Evolutionary conservation across 2,113 vertebrate genomes (phyloP).

Genomic region (Zootoca vivipara): DNA sequence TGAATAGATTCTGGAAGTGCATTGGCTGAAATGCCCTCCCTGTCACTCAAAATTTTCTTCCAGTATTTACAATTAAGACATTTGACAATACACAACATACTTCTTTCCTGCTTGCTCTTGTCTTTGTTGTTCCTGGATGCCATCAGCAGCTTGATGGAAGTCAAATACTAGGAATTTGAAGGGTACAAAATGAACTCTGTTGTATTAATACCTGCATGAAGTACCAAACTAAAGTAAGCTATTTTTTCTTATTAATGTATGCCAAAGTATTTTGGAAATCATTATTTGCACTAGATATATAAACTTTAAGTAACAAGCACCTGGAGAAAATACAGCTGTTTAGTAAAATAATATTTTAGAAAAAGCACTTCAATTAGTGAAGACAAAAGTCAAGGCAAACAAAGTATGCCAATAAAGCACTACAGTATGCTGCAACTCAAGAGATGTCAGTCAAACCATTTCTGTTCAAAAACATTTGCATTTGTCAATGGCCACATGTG

Average conservation of each 20-base stretch:
- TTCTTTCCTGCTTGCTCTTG: slow-evolving; percentile 97
- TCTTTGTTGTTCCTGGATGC: slow-evolving; percentile 95
- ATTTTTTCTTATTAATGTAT: neutral
- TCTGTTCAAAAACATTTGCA: too few species aligned
- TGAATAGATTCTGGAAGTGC: neutral
- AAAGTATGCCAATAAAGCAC: neutral
- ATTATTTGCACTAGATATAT: neutral
- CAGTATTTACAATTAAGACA: neutral
- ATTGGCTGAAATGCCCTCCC: neutral
- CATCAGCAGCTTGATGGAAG: slow-evolving; percentile 98
- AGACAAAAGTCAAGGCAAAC: neutral
- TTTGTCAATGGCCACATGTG: neutral
- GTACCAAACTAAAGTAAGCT: slow-evolving; percentile 3
- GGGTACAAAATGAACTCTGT: slow-evolving; percentile 45
- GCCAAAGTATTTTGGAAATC: neutral
- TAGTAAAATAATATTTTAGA: neutral
- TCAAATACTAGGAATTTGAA: slow-evolving; percentile 90
- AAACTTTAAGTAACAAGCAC: slow-evolving; percentile 4
- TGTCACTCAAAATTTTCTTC: neutral
- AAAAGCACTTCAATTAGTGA: neutral
- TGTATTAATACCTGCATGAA: neutral
- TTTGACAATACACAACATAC: slow-evolving; percentile 76
- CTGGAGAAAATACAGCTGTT: neutral
- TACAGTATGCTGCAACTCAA: neutral
- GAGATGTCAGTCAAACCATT: neutral